phyloP scores from a whole-genome alignment of 2,113 vertebrate species.

The Osmerus eperlanus region DNA sequence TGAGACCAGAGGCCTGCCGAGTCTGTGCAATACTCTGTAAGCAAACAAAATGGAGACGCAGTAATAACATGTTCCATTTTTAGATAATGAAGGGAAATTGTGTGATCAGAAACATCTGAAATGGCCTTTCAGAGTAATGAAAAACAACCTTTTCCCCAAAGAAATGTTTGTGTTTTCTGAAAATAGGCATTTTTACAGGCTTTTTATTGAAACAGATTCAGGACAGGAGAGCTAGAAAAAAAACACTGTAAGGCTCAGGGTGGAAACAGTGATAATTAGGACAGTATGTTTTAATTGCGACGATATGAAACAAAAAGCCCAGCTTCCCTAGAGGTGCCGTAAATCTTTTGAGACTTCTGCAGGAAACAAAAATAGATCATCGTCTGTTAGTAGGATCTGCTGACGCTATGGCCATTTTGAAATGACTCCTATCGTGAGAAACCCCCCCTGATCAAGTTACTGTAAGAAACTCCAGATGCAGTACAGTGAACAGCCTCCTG shows the following conservation, averaged over 20 bases:
- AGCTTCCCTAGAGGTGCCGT: conserved; percentile 30
- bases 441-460: too few species aligned
- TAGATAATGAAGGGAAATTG: not conserved
- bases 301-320: conserved; percentile 38
- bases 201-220: conserved; percentile 8
- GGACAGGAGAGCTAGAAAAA: not conserved
- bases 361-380: conserved; percentile 21
- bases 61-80: not conserved
- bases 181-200: not conserved
- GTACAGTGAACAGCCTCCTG: too few species aligned
- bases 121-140: not conserved
- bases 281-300: conserved; percentile 45
- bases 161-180: conserved; percentile 1
- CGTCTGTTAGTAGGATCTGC: not conserved
- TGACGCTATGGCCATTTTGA: conserved; percentile 17
- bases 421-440: not conserved
- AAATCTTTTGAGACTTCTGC: conserved; percentile 26
- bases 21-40: too few species aligned
- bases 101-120: not conserved
- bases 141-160: not conserved
- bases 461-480: too few species aligned
- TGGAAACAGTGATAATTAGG: conserved; percentile 49
- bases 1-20: not conserved
- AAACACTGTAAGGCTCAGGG: conserved; percentile 13
- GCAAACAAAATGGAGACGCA: too few species aligned